Evolutionary conservation across 2,888 invertebrate species (phyloP).

Genomic region (Torymus aiolomorphi): DNA sequence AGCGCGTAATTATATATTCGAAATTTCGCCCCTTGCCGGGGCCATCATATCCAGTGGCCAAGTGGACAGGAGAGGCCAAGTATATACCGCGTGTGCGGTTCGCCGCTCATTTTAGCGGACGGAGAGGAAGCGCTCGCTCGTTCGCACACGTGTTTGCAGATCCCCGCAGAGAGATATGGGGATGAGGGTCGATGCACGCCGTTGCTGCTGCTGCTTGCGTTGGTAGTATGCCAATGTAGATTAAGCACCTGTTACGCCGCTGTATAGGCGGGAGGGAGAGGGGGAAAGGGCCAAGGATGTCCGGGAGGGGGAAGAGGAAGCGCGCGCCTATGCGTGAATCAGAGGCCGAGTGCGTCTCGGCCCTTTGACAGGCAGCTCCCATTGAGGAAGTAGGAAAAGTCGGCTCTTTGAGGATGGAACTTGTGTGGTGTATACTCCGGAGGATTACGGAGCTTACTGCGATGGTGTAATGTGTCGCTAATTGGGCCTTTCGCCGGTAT

Average conservation of each 20-base stretch:
- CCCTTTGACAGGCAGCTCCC: no score
- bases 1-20: slow-evolving; percentile 33
- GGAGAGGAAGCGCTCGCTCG: neutral
- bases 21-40: slow-evolving; percentile 23
- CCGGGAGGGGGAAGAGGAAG: no score
- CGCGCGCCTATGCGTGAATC: no score
- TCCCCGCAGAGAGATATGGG: slow-evolving; percentile 16
- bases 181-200: neutral
- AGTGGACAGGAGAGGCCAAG: neutral
- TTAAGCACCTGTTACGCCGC: slow-evolving; percentile 48
- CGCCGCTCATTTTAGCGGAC: slow-evolving; percentile 22
- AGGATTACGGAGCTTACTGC: no score
- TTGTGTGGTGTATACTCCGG: no score
- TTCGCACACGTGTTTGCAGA: slow-evolving; percentile 33
- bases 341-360: no score
- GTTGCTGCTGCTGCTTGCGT: no score
- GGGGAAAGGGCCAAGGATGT: neutral
- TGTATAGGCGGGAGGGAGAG: neutral
- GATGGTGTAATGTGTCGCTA: no score
- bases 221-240: slow-evolving; percentile 44
- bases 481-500: no score
- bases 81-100: slow-evolving; percentile 31
- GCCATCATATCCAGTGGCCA: neutral
- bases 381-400: no score
- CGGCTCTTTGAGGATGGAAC: no score